phyloP scores from a whole-genome alignment of 2,797 vertebrate species.

The Epinephelus awoara region DNA sequence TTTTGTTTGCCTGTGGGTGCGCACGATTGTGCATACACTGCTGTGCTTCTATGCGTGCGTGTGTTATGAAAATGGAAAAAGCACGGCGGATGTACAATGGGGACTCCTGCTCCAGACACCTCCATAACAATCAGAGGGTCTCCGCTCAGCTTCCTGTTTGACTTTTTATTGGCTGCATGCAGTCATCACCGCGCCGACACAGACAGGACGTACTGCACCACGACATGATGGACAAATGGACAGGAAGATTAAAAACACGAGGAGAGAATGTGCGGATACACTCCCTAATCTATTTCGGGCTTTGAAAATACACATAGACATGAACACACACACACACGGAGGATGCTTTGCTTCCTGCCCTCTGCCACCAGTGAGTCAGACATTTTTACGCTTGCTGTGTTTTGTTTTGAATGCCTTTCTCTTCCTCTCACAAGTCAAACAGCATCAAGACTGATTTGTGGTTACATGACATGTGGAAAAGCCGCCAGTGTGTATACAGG shows the following conservation, averaged over 20 bases:
- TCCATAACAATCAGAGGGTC: slow-evolving; percentile 79
- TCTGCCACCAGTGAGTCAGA: slow-evolving; percentile 69
- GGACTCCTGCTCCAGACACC: slow-evolving; percentile 75
- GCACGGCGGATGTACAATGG: slow-evolving; percentile 59
- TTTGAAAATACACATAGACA: slow-evolving; percentile 59
- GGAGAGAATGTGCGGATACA: slow-evolving; percentile 80
- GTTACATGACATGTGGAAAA: slow-evolving; percentile 28
- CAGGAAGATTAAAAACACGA: slow-evolving; percentile 80
- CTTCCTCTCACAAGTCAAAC: slow-evolving; percentile 63
- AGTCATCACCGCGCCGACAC: slow-evolving; percentile 65
- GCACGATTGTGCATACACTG: neutral
- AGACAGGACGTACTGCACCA: slow-evolving; percentile 75
- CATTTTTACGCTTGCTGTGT: slow-evolving; percentile 60
- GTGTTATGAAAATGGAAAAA: slow-evolving; percentile 64
- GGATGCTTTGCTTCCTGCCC: slow-evolving; percentile 76
- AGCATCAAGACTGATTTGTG: slow-evolving; percentile 34
- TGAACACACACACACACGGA: slow-evolving; percentile 44
- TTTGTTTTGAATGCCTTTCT: slow-evolving; percentile 73
- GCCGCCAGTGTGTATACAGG: slow-evolving; percentile 18
- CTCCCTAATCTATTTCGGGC: slow-evolving; percentile 80
- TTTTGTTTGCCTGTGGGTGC: slow-evolving; percentile 16
- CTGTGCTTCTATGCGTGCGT: slow-evolving; percentile 15
- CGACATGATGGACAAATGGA: slow-evolving; percentile 79
- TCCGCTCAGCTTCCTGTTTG: slow-evolving; percentile 80
- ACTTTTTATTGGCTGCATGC: slow-evolving; percentile 77